phyloP scores from a whole-genome alignment of 2,797 vertebrate genomes.

The Peromyscus nudipes region DNA sequence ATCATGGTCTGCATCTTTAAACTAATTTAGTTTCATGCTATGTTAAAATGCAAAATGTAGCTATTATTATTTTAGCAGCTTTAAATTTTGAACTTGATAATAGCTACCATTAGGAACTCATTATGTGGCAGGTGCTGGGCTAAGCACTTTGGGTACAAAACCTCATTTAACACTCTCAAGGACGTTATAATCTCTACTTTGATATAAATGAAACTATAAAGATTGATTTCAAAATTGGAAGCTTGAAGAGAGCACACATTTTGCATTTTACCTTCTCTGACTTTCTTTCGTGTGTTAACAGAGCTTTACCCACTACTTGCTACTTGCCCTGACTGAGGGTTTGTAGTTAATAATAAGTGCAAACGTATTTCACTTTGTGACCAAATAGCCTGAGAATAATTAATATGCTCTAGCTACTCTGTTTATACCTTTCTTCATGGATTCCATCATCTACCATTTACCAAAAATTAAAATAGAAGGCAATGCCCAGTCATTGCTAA shows the following conservation, averaged over 20 bases:
- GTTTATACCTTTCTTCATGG: conserved; percentile 5
- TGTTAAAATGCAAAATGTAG: neutral
- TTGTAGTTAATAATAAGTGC: neutral
- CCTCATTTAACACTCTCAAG: neutral
- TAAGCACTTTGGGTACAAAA: neutral
- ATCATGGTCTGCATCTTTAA: neutral
- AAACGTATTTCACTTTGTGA: neutral
- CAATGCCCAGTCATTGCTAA: neutral
- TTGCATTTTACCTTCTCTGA: neutral
- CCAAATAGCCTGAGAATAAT: neutral
- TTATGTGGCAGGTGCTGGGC: neutral
- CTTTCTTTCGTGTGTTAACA: neutral
- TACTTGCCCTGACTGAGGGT: neutral
- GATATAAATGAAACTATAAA: neutral
- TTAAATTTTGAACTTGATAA: neutral
- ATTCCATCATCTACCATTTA: neutral
- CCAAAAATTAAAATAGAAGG: neutral
- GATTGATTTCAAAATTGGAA: too few relatives aligned
- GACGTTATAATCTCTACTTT: neutral
- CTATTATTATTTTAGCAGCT: neutral
- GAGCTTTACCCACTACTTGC: neutral
- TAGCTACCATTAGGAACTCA: neutral
- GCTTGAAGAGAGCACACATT: neutral
- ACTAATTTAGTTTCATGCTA: neutral
- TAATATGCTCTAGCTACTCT: neutral